Base-by-base conservation (phyloP, 1,140 invertebrate genomes). In the Tetramorium simillimum region DNA sequence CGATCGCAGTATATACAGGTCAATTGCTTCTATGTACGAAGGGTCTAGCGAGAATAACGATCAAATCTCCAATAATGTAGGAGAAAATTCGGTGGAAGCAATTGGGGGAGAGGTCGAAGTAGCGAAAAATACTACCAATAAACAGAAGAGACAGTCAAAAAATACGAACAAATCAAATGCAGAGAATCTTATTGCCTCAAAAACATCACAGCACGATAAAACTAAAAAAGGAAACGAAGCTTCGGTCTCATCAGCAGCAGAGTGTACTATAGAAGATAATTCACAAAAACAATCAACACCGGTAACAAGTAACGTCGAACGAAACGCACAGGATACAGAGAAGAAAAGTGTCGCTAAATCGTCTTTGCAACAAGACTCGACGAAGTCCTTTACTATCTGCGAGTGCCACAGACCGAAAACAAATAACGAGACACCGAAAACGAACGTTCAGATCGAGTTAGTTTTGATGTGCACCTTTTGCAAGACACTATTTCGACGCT, bases 371-470 rank as follows among this genome's bases (percentile, higher is more conserved):
- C 14, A 9, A 33, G 33, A 33, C 33, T 21, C 0, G 2, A 58
- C 10, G 4, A 70, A 60, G 37, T 24, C 63, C 0, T 58, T 91
- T 1, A 80, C n/a, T 16, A 90, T 95, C 62, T 95, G 95, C 49
- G 0, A 77, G 0, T 95, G 95, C 69, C 95, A 95, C 73, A 88
- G 58, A 0, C 75, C 90, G 7, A 82, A 93, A 40, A 69, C 67
- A 0, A 4, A 9, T 1, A 33, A 81, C 12, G 28, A 65, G 0
- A 51, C 51, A 0, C 7, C 3, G 7, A 9, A 18, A 73, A 62
- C 40, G 21, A 76, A 92, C 58, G 16, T 95, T 1, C 91, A 92
- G 12, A 94, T 95, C 3, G 95, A 95, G 82, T 92, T 95, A 89
- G 91, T 94, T 0, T 72, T 94, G 4, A 67, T 91, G 0, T 95